Conservation (phyloP, 1,140 invertebrate species). For the Macrobrachium nipponense region DNA sequence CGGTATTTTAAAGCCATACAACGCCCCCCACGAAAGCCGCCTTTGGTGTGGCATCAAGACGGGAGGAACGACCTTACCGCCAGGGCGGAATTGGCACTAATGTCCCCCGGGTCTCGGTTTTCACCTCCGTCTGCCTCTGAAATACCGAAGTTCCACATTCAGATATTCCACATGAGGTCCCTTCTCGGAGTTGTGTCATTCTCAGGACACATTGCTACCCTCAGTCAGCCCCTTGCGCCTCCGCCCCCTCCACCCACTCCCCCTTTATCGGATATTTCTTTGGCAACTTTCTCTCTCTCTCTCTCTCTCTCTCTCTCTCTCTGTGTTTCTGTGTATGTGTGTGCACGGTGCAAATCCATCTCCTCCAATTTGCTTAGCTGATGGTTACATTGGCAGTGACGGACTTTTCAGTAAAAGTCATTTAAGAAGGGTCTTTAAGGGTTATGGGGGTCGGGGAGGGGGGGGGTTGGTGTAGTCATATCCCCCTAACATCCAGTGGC, state of each 20-base stretch:
- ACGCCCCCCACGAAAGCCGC: too few relatives aligned
- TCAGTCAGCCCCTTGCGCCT: background rate
- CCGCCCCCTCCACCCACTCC: background rate
- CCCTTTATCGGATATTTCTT: slow-evolving; percentile 3
- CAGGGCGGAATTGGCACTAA: background rate
- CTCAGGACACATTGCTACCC: background rate
- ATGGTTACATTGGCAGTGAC: background rate
- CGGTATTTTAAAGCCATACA: too few relatives aligned
- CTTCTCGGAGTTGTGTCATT: slow-evolving; percentile 3
- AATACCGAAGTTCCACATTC: slow-evolving; percentile 16
- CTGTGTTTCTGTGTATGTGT: too few relatives aligned
- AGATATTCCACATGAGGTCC: slow-evolving; percentile 17
- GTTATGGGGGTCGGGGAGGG: too few relatives aligned
- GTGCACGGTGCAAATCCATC: too few relatives aligned
- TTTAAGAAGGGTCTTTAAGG: too few relatives aligned
- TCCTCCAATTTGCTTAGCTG: background rate
- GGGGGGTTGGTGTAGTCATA: too few relatives aligned
- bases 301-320: too few relatives aligned
- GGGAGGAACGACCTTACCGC: background rate
- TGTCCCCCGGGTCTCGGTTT: background rate
- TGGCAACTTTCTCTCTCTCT: too few relatives aligned
- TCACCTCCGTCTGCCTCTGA: slow-evolving; percentile 19
- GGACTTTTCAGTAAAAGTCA: background rate
- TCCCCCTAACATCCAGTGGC: too few relatives aligned
- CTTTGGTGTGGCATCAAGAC: background rate